Base-by-base conservation (phyloP, 2,888 invertebrate species). In the Epinotia brunnichana region DNA sequence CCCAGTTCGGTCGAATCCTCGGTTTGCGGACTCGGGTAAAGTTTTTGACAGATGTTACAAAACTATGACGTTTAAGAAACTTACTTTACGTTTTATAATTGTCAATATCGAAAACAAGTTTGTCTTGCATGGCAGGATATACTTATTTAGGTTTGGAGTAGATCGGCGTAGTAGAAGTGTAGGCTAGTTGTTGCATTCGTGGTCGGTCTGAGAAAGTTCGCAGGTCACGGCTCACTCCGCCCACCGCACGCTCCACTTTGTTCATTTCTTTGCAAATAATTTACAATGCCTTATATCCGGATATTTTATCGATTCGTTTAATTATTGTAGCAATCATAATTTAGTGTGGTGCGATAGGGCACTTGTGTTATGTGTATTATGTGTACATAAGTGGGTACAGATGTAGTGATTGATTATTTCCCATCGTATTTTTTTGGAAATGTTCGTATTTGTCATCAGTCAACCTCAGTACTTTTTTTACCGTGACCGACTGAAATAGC, bases 211-310 rank as follows among this genome's bases (percentile, higher is more conserved):
- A 81, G 78, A 81, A 81, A 82, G 85, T 86, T 86, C 78, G 82
- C 81, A 82, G 88, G 87, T 88, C 88, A 87, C 86, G 88, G 78
- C 81, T 81, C 82, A 85, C 87, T 82, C 88, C 87, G 88, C 88
- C 88, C 87, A 83, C 83, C 80, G 81, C 80, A 79, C 83, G 86
- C 83, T 87, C 87, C 82, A 86, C 83, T 87, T 87, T 81, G 81
- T 81, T 76, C 76, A 77, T 80, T 82, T 81, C 80, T 84, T 81
- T 81, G 77, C 77, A 77, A 78, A 74, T 73, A 75, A 72, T 69
- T 74, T 71, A 70, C 68, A 61, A 61, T 62, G 67, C 48, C 35
- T 68, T 41, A 24, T 35, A 63, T 68, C 73, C 68, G 73, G 56
- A 68, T 35, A 53, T 66, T 60, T 60, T 68, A 67, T 61, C 44